Evolutionary conservation across 2,797 vertebrate genomes (phyloP).

Genomic region (Oreochromis mossambicus): DNA sequence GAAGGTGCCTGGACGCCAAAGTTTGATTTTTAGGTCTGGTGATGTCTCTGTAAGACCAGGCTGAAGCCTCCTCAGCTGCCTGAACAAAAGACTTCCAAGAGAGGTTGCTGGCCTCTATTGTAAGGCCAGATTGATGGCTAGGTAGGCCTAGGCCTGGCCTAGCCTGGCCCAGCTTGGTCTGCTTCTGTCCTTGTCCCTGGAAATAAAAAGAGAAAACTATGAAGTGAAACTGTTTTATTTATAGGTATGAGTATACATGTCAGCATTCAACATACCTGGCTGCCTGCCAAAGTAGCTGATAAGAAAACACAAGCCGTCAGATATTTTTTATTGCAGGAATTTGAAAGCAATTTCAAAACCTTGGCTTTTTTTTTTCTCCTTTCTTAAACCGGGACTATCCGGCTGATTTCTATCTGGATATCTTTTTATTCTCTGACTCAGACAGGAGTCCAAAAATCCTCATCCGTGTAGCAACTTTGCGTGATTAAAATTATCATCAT

Average conservation of each 20-base stretch:
- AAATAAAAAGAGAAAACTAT: constrained; percentile 17
- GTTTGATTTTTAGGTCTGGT: background rate
- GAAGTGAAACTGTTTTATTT: background rate
- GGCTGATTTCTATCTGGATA: background rate
- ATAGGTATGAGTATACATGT: background rate
- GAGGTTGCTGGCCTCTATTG: background rate
- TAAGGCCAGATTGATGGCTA: constrained; percentile 33
- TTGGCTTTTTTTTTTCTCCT: background rate
- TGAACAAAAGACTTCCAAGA: background rate
- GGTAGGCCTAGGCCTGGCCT: constrained; percentile 36
- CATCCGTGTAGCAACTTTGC: background rate
- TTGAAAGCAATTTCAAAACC: background rate
- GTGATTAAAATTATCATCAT: rapidly evolving
- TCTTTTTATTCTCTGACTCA: background rate
- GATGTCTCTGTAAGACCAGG: background rate
- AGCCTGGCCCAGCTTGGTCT: constrained; percentile 33
- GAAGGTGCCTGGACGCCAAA: constrained; percentile 13
- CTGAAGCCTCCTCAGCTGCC: background rate
- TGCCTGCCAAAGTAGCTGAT: background rate
- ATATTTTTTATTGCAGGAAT: background rate
- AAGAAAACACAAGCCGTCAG: constrained; percentile 5
- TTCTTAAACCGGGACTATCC: background rate
- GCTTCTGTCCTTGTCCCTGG: constrained; percentile 48
- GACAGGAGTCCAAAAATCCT: background rate
- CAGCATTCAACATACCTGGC: background rate